These are phyloP conservation scores for Lampris megalopsis DNA, from an alignment of 2,113 vertebrate species.

Conservation along the genomic window DNA sequence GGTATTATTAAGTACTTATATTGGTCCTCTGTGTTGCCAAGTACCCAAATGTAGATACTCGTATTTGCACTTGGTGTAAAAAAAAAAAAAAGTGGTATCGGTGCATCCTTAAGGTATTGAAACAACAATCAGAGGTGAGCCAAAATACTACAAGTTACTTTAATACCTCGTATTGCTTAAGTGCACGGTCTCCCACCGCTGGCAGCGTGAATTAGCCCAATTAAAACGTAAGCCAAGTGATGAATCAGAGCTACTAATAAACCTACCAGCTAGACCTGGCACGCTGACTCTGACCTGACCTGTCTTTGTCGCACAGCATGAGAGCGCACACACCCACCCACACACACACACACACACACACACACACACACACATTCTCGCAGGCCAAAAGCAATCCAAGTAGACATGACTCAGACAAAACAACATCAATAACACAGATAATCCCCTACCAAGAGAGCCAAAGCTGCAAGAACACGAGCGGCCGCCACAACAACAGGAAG, in stretches of 20 bases:
- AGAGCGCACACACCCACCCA: not conserved
- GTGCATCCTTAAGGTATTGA: no score
- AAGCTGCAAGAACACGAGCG: conserved; percentile 42
- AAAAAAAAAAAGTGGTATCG: no score
- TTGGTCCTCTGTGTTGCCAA: no score
- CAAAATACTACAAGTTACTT: no score
- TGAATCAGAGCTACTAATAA: conserved; percentile 33
- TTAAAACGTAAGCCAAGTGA: conserved; percentile 17
- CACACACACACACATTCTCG: not conserved
- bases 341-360: not conserved
- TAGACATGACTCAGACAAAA: conserved; percentile 66
- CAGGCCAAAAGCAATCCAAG: conserved; percentile 58
- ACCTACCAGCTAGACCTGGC: conserved; percentile 11
- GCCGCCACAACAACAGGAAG: conserved; percentile 42
- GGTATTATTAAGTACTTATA: no score
- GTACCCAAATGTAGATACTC: no score
- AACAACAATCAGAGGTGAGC: no score
- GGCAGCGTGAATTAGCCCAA: no score
- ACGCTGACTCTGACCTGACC: conserved; percentile 10
- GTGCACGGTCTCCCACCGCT: no score
- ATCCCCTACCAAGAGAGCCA: conserved; percentile 47
- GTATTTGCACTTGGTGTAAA: no score
- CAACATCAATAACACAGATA: conserved; percentile 53
- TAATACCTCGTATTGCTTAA: no score
- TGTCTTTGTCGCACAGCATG: conserved; percentile 10